Conservation (phyloP, 2,797 vertebrate species). For the Acipenser oxyrinchus region DNA sequence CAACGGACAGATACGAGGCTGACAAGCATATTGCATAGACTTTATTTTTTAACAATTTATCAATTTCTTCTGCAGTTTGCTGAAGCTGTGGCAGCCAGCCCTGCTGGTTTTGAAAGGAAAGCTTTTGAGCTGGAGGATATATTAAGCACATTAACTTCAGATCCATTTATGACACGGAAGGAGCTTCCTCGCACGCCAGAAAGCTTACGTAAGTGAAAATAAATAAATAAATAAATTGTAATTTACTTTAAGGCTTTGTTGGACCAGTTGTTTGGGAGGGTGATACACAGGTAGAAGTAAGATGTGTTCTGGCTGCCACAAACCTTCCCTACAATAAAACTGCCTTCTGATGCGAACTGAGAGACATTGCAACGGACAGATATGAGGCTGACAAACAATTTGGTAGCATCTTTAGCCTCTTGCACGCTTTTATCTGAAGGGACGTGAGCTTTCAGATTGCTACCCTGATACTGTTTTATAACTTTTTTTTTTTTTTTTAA, state of each 20-base stretch:
- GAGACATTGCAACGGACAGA: too few species aligned
- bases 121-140: constrained; percentile 54
- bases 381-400: too few species aligned
- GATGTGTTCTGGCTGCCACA: too few species aligned
- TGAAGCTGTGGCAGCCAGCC: constrained; percentile 47
- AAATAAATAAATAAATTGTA: not conserved
- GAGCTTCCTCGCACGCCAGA: constrained; percentile 81
- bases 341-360: too few species aligned
- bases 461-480: too few species aligned
- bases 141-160: constrained; percentile 45
- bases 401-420: too few species aligned
- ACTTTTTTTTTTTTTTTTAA: not conserved
- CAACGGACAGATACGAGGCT: constrained; percentile 98
- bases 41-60: too few species aligned
- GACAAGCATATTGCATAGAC: constrained; percentile 45
- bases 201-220: constrained; percentile 64
- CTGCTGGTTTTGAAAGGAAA: constrained; percentile 29
- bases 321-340: too few species aligned
- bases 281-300: constrained; percentile 13
- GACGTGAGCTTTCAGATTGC: too few species aligned
- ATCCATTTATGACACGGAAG: constrained; percentile 72
- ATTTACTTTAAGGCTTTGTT: not conserved
- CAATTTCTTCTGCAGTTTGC: constrained; percentile 60
- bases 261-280: not conserved
- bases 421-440: too few species aligned